phyloP scores from a whole-genome alignment of 2,113 vertebrate genomes.

The Eurypyga helias region DNA sequence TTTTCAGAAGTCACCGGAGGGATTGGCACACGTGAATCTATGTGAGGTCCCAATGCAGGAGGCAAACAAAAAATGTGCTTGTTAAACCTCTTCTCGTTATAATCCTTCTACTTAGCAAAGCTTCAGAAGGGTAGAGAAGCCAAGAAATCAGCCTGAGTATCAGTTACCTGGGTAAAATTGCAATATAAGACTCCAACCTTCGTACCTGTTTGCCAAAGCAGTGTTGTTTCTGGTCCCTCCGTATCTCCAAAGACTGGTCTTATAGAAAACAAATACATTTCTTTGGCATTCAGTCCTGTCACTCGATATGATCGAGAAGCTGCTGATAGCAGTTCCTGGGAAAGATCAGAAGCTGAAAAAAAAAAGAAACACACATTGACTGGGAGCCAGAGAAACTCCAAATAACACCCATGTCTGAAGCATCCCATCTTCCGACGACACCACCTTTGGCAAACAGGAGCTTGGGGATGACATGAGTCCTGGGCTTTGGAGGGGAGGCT shows the following conservation, averaged over 20 bases:
- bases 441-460: not conserved
- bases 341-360: conserved; percentile 78
- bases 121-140: not conserved
- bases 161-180: not conserved
- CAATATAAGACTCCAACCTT: not conserved
- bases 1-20: not conserved
- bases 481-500: rapidly evolving
- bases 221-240: conserved; percentile 75
- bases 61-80: not conserved
- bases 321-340: conserved; percentile 74
- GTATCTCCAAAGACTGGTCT: conserved; percentile 81
- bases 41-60: not conserved
- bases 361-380: not conserved
- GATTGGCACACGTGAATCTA: rapidly evolving
- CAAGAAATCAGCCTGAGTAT: not conserved
- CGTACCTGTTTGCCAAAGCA: conserved; percentile 81
- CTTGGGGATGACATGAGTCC: not conserved
- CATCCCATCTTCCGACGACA: not conserved
- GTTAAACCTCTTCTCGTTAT: not conserved
- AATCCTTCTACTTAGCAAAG: not conserved
- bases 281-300: conserved; percentile 72
- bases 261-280: conserved; percentile 83
- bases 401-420: not conserved
- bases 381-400: not conserved
- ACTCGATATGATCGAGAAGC: conserved; percentile 75